Evolutionary conservation across 1,140 invertebrate genomes (phyloP), one percentile per base, ranked within the genome.

Genomic region (Hypsibius dujardini): DNA sequence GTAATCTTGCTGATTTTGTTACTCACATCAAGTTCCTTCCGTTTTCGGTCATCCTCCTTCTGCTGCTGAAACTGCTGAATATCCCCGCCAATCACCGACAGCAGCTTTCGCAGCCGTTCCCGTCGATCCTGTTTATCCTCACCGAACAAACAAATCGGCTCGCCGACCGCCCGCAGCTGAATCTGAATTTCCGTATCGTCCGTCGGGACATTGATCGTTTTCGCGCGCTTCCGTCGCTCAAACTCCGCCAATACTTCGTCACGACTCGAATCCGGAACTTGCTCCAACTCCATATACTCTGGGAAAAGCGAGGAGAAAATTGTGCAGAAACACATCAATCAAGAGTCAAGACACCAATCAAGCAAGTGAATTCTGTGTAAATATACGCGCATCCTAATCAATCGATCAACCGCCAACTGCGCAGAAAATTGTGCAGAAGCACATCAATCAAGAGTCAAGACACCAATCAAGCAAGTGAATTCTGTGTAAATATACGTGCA

Each of bases 61-160:
- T 77, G 72, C 73, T 76, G 73, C 28, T 73, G 62, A 73, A 79
- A 77, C 74, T 80, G 80, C 60, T 92, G 86, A 0, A 88, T 88
- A 82, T 95, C 90, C 28, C 28, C 28, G 80, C 92, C 92, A 1
- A 94, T 82, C 74, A 86, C 74, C 2, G 92, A 90, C 12, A 97
- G 81, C 69, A 96, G 81, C 78, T 95, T 90, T 74, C 91, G 84
- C n/a, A 98, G 82, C 47, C 95, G 82, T 47, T 89, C 89, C 78
- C 94, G 81, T 72, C 95, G 82, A 74, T 98, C 94, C 0, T 93
- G 93, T 1, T 94, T 93, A 0, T 94, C 94, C 83, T 98, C 95
- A 0, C 95, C 93, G 81, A 97, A 98, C 47, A 94, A 82, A 80
- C 92, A 96, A 74, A 96, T 92, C 0, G 94, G 92, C 79, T 97